Conservation (phyloP, 2,888 invertebrate species). For the Spilosoma lubricipeda region DNA sequence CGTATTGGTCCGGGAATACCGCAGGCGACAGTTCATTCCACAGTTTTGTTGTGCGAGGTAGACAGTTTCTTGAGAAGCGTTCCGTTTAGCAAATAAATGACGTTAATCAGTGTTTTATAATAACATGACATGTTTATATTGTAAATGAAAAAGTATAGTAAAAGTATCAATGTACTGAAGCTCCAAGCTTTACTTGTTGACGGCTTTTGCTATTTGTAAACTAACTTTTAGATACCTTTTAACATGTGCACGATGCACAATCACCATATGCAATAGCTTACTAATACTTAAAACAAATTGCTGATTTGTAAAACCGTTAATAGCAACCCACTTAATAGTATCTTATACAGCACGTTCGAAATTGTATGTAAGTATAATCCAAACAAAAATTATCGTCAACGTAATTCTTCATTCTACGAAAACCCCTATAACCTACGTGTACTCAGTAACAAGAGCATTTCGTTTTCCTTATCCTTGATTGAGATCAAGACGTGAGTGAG, state of each 20-base stretch:
- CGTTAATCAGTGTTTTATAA: background rate
- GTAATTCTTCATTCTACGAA: constrained; percentile 19
- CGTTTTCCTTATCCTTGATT: constrained; percentile 53
- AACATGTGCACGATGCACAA: background rate
- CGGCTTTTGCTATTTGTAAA: background rate
- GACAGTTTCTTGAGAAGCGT: too few relatives aligned
- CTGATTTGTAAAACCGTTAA: background rate
- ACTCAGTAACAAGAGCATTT: constrained; percentile 35
- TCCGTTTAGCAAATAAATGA: background rate
- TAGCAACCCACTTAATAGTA: background rate
- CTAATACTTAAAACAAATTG: background rate
- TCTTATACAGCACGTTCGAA: background rate
- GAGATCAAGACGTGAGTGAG: constrained; percentile 49
- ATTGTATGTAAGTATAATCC: background rate
- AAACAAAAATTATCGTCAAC: background rate
- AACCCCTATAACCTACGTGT: constrained; percentile 15
- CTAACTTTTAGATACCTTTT: background rate
- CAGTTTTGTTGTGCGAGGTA: too few relatives aligned
- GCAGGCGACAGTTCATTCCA: too few relatives aligned
- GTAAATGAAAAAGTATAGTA: background rate
- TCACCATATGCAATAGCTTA: background rate
- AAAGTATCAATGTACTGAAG: background rate
- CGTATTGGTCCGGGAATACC: too few relatives aligned
- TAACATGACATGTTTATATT: background rate
- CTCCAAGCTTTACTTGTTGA: background rate